Evolutionary conservation across 1,140 invertebrate species (phyloP), one percentile per base, ranked within the genome.

Genomic region (Hormaphis cornu): DNA sequence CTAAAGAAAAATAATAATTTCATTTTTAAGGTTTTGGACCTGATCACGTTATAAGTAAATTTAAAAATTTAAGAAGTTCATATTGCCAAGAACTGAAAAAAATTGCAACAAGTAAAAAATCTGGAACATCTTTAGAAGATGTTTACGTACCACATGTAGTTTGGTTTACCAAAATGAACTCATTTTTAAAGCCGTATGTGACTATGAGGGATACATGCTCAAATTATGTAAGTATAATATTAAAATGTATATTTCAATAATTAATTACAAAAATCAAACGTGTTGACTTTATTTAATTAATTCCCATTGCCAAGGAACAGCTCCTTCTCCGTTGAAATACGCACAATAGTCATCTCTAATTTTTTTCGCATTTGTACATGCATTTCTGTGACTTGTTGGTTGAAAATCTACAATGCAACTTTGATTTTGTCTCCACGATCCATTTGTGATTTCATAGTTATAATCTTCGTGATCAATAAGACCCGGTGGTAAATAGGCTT

Each of bases 241-340:
- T 59, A n/a, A 59, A 59, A 40, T 58, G 4, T 37, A 16, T 58
- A 22, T 58, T 40, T 58, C 4, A 40, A 58, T 26, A 59, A 42
- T 42, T 26, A n/a, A 42, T 59, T 59, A 26, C 20, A 59, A 59
- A 59, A 59, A 16, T 18, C 14, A 54, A 54, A 33, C 10, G 26
- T 54, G 10, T 54, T 52, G 26, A 52, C 0, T 28, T 52, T 56
- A 59, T 59, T 59, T 42, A 26, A 37, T 40, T 42, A 42, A 40
- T 42, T 37, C 69, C 48, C 59, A 58, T 35, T 74, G 71, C 70
- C 71, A 73, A n/a, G 69, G 37, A 20, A 73, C 70, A 70, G 69
- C 44, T 44, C 70, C 73, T 40, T 63, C 69, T 28, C 61, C 58
- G 12, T 44, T 73, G 28, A 70, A 73, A 70, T 73, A 74, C 9